These are phyloP conservation scores for Phycodurus eques DNA, from an alignment of 2,113 vertebrate species.

Conservation along the genomic window DNA sequence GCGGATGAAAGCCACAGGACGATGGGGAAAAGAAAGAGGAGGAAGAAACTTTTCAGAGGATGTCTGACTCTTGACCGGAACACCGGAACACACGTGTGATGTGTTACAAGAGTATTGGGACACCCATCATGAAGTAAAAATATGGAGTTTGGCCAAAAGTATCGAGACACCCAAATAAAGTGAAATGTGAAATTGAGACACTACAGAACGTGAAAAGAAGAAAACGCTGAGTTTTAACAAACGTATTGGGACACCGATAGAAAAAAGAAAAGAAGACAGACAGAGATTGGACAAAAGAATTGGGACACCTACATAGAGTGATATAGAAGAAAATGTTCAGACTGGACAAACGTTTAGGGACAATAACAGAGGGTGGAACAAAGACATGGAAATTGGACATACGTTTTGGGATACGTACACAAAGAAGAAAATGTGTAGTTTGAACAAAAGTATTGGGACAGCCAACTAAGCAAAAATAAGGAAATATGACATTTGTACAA, in stretches of 20 bases:
- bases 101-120: not conserved
- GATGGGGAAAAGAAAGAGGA: slow-evolving; percentile 10
- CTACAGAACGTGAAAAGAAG: not conserved
- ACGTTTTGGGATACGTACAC: no score
- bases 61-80: not conserved
- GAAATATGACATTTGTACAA: no score
- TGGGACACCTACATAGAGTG: no score
- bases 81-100: not conserved
- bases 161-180: not conserved
- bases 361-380: no score
- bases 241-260: no score
- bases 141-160: not conserved
- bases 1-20: slow-evolving; percentile 11
- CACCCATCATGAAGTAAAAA: not conserved
- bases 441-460: not conserved
- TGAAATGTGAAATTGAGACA: not conserved
- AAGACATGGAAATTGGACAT: no score
- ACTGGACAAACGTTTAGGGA: no score
- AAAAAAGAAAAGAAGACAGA: no score
- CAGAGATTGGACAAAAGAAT: no score
- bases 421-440: not conserved
- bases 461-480: no score
- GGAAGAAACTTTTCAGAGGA: slow-evolving; percentile 34
- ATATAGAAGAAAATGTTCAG: no score
- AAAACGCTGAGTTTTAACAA: no score